Base-by-base conservation (phyloP, 2,888 invertebrate species). In the Lomographa bimaculata region DNA sequence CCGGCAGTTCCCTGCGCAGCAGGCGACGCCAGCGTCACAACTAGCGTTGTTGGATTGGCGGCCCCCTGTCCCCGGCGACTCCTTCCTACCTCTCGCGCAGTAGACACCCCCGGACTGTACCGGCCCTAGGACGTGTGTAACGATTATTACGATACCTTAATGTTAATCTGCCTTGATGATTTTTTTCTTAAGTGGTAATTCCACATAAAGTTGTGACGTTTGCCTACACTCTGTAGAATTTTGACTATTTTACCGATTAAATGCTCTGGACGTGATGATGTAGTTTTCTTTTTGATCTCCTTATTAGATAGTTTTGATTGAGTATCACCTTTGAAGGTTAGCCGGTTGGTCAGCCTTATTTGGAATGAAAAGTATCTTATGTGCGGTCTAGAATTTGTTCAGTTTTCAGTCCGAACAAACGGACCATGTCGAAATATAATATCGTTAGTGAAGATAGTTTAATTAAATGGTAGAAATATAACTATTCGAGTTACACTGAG, bases 1-100 rank as follows among this genome's bases (percentile, higher is more conserved):
- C 86, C 89, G 83, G 68, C 90, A 89, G 89, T 91, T 91, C 91
- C 91, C 90, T 91, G 91, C 59, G 53, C 46, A 56, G 78, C 78
- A 77, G 80, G 79, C 79, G 84, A 82, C 81, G 55, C 47, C 49
- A 65, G 14, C 61, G 87, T 89, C 89, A 86, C 89, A 89, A 89
- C 89, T 55, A 49, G 43, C 65, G 89, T 90, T 90, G 90, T 89
- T 90, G 90, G 89, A 89, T 86, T 86, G 85, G 74, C 83, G 86
- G 87, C 85, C 90, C 89, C 85, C 83, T 86, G 85, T 82, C 87
- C 75, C 71, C 57, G 62, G 59, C 57, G 54, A 55, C 59, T 55
- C 55, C 51, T 61, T 69, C 69, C 62, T 57, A 25, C 30, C 39
- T 37, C 36, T 35, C 40, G 28, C 36, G 32, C 36, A 21, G 34